These are phyloP conservation scores for Callaeas wilsoni DNA, from an alignment of 2,113 vertebrate species.

Conservation along the genomic window DNA sequence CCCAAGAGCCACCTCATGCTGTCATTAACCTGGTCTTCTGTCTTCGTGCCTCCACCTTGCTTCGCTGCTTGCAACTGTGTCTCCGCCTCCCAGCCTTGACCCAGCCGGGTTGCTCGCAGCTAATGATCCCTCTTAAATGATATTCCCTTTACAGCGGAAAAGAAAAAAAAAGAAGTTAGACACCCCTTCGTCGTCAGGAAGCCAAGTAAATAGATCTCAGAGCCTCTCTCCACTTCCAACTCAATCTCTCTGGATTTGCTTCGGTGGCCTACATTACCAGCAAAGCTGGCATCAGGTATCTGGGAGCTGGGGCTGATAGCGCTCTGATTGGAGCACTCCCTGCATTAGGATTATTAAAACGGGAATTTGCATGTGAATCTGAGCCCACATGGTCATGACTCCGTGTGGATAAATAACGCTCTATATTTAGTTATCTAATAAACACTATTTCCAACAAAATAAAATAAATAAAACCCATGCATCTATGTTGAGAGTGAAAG, in stretches of 20 bases:
- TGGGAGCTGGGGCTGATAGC: conserved; percentile 11
- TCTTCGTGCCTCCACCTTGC: conserved; percentile 28
- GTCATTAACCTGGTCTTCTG: background rate
- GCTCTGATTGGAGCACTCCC: conserved; percentile 51
- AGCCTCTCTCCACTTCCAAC: conserved; percentile 48
- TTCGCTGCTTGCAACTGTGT: background rate
- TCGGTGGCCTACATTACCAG: conserved; percentile 75
- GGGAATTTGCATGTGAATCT: conserved; percentile 62
- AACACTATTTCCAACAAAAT: background rate
- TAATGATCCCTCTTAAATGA: conserved; percentile 58
- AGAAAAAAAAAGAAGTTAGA: background rate
- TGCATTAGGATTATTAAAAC: conserved; percentile 65
- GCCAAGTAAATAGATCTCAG: conserved; percentile 51
- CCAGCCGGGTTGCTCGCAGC: conserved; percentile 33
- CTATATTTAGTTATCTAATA: conserved; percentile 48
- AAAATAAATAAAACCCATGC: background rate
- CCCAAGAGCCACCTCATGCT: conserved; percentile 80
- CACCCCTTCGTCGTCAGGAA: background rate
- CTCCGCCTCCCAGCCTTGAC: conserved; percentile 41
- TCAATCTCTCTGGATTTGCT: conserved; percentile 76
- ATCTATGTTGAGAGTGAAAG: background rate
- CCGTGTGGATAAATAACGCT: conserved; percentile 27
- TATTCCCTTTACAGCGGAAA: conserved; percentile 42
- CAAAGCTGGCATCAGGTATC: conserved; percentile 70
- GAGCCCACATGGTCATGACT: conserved; percentile 40